Percentiles rank a stretch among this genome's conserved stretches.
Evolutionary conservation across 2,113 vertebrate species (phyloP).

Genomic region (Bombycilla garrulus): DNA sequence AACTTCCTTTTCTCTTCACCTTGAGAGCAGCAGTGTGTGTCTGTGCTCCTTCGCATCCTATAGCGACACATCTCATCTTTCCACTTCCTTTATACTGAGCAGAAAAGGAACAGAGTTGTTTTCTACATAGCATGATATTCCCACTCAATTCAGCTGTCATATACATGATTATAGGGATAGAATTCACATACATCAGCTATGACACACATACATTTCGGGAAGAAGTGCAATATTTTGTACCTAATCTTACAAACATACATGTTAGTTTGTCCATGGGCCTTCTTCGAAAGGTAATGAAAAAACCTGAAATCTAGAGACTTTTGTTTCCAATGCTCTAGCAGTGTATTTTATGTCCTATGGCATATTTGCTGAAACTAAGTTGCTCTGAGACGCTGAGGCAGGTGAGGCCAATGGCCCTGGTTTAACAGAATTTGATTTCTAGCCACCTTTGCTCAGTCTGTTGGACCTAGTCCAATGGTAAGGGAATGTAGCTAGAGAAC

Average conservation of each 20-base stretch:
- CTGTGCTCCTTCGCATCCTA: no score
- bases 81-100: neutral
- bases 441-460: neutral
- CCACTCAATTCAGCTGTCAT: neutral
- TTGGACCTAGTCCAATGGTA: neutral
- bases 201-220: neutral
- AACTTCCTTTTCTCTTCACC: no score
- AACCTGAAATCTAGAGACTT: neutral
- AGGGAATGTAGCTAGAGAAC: neutral
- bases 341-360: neutral
- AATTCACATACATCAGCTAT: rapidly evolving
- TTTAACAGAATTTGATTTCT: neutral
- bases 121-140: neutral
- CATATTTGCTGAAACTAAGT: neutral
- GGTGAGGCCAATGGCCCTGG: neutral
- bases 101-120: neutral
- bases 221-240: neutral
- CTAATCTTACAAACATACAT: neutral
- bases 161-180: neutral
- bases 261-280: neutral
- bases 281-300: neutral
- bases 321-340: neutral
- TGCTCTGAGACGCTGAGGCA: neutral
- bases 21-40: no score
- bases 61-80: no score